Evolutionary conservation across 2,888 invertebrate species (phyloP).

Genomic region (Busseola fusca): DNA sequence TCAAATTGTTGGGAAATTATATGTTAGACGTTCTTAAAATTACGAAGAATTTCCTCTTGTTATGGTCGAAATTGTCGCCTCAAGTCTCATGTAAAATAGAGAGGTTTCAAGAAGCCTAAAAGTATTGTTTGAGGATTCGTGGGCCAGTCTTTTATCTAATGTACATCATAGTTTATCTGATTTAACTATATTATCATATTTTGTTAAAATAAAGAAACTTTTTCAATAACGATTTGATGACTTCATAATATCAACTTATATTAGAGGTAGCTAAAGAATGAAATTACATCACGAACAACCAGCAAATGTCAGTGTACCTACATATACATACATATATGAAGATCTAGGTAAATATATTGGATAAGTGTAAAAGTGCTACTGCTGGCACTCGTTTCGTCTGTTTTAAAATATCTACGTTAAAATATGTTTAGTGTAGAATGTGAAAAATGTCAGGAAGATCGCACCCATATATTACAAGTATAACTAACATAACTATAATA

Average conservation of each 20-base stretch:
- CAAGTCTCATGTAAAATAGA: neutral
- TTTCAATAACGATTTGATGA: neutral
- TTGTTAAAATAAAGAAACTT: neutral
- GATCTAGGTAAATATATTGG: constrained; percentile 1
- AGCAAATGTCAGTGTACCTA: neutral
- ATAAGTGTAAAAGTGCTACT: constrained; percentile 3
- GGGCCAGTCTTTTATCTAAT: too few species aligned
- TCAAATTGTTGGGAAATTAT: too few species aligned
- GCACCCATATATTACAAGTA: neutral
- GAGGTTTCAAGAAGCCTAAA: neutral
- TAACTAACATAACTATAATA: too few species aligned
- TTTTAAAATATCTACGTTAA: constrained; percentile 4
- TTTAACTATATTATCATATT: neutral
- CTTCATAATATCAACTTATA: neutral
- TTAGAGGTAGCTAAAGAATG: neutral
- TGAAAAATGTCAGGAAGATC: neutral
- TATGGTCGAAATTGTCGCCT: neutral
- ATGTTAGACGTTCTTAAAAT: too few species aligned
- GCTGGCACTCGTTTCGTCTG: constrained; percentile 43
- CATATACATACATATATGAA: neutral
- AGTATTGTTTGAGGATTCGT: too few species aligned
- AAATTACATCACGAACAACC: neutral
- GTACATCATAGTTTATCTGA: neutral
- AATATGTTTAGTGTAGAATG: neutral
- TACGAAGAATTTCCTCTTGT: too few species aligned